Evolutionary conservation across 2,888 invertebrate genomes (phyloP).

Genomic region (Pherbina coryleti): DNA sequence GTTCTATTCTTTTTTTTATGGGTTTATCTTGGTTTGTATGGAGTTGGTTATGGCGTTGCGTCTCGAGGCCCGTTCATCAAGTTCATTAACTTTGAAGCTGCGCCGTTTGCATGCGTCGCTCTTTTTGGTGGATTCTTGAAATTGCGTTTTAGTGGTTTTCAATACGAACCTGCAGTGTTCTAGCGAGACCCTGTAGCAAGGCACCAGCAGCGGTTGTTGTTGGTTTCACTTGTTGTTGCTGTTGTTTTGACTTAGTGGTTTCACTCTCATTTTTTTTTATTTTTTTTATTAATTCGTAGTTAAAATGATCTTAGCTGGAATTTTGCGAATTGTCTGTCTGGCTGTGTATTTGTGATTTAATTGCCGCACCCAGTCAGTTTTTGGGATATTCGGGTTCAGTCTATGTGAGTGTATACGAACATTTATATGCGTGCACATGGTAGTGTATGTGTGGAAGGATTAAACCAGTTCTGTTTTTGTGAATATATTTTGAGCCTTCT

Average conservation of each 20-base stretch:
- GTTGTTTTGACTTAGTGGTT: background rate
- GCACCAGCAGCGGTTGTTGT: conserved; percentile 3
- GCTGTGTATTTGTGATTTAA: conserved; percentile 37
- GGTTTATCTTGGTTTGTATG: background rate
- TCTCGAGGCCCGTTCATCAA: conserved; percentile 6
- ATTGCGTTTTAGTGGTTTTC: conserved; percentile 3
- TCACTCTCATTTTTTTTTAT: background rate
- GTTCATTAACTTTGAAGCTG: conserved; percentile 31
- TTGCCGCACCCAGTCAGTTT: conserved; percentile 41
- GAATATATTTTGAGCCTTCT: background rate
- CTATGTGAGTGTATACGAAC: background rate
- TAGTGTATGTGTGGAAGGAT: background rate
- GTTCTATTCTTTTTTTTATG: background rate
- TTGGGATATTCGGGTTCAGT: background rate
- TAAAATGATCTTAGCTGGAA: conserved; percentile 28
- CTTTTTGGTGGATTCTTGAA: conserved; percentile 11
- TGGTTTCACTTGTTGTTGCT: background rate
- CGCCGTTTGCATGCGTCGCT: background rate
- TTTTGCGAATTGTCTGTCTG: conserved; percentile 13
- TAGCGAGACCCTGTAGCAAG: background rate
- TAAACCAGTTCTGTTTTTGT: conserved; percentile 4
- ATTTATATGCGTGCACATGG: background rate
- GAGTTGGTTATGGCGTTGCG: background rate
- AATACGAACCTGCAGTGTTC: conserved; percentile 1
- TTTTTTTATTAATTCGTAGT: background rate